Evolutionary conservation across 2,888 invertebrate genomes (phyloP).

Genomic region (Aleiodes testaceus): DNA sequence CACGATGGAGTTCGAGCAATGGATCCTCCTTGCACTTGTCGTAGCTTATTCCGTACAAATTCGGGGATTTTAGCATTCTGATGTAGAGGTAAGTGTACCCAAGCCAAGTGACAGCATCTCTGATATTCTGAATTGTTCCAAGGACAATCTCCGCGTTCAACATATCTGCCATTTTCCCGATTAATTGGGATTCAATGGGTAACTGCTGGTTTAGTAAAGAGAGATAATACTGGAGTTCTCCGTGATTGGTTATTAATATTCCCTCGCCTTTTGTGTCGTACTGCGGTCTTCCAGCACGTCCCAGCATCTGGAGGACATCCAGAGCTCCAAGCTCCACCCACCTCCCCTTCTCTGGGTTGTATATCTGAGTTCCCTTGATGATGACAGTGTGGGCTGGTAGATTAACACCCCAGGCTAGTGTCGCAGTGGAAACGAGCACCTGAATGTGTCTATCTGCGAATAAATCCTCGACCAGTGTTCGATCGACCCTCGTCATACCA

Average conservation of each 20-base stretch:
- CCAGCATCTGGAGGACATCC: slow-evolving; percentile 99
- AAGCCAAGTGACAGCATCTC: slow-evolving; percentile 94
- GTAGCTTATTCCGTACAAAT: slow-evolving; percentile 86
- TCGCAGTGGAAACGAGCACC: slow-evolving; percentile 97
- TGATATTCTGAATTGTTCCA: slow-evolving; percentile 92
- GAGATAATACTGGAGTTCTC: slow-evolving; percentile 97
- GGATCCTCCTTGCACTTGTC: slow-evolving; percentile 89
- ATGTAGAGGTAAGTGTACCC: slow-evolving; percentile 98
- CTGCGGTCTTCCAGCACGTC: slow-evolving; percentile 94
- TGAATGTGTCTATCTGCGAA: slow-evolving; percentile 99
- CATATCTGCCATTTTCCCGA: slow-evolving; percentile 95
- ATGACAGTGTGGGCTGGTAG: slow-evolving; percentile 99
- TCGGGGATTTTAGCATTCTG: slow-evolving; percentile 92
- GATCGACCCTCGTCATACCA: slow-evolving; percentile 98
- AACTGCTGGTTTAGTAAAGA: slow-evolving; percentile 98
- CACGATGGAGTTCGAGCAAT: slow-evolving; percentile 89
- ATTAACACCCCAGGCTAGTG: slow-evolving; percentile 99
- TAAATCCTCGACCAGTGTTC: slow-evolving; percentile 97
- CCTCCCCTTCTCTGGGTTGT: slow-evolving; percentile 97
- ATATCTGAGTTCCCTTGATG: slow-evolving; percentile 98
- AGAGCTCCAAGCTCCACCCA: slow-evolving; percentile 98
- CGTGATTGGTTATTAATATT: slow-evolving; percentile 98
- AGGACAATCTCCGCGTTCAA: slow-evolving; percentile 98
- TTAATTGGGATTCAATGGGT: slow-evolving; percentile 97
- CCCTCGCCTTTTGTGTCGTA: slow-evolving; percentile 98